phyloP scores from a whole-genome alignment of 2,113 vertebrate genomes.

The Cynocephalus volans region DNA sequence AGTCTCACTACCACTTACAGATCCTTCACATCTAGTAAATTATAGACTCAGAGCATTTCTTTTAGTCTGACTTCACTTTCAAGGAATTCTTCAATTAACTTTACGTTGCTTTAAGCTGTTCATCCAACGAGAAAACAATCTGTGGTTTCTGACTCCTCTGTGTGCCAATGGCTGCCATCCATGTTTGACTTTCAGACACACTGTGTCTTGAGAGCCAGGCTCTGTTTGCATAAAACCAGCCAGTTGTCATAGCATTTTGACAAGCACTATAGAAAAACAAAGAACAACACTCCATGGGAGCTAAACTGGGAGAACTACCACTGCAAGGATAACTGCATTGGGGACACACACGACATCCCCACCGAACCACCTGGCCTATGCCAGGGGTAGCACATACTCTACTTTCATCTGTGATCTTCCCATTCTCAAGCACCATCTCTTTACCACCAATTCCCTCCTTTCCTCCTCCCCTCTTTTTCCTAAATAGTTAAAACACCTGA shows the following conservation, averaged over 20 bases:
- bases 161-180: conserved; percentile 90
- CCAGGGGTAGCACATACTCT: conserved; percentile 24
- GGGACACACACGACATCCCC: conserved; percentile 39
- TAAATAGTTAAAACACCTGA: conserved; percentile 58
- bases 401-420: background rate
- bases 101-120: conserved; percentile 90
- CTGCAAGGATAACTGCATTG: conserved; percentile 42
- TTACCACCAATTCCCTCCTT: conserved; percentile 44
- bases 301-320: conserved; percentile 76
- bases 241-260: conserved; percentile 89
- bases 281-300: conserved; percentile 76
- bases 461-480: background rate
- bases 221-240: conserved; percentile 88
- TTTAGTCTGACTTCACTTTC: conserved; percentile 92
- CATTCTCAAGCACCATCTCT: background rate
- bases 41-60: conserved; percentile 87
- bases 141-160: conserved; percentile 88
- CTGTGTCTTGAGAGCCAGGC: conserved; percentile 86
- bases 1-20: conserved; percentile 88
- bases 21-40: conserved; percentile 89
- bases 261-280: conserved; percentile 85
- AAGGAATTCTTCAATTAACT: conserved; percentile 94
- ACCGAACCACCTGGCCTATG: conserved; percentile 11
- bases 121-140: conserved; percentile 90
- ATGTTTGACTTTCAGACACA: conserved; percentile 87